Conservation (phyloP, 2,113 vertebrate species). For the Triplophysa siluroides region DNA sequence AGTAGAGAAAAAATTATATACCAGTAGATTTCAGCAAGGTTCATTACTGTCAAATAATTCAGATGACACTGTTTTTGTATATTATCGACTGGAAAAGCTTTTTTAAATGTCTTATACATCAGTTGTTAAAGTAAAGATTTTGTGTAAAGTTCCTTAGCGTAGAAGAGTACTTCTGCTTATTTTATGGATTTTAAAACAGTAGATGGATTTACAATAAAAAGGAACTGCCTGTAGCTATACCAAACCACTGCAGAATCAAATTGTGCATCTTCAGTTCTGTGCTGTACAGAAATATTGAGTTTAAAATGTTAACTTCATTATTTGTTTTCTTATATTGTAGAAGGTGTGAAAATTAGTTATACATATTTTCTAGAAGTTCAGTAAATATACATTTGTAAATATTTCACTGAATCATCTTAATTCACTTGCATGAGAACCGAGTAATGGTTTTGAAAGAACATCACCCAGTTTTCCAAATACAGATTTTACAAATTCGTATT, state of each 20-base stretch:
- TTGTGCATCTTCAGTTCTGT: too few species aligned
- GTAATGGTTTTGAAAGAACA: too few species aligned
- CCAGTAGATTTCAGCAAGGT: background rate
- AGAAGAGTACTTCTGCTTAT: background rate
- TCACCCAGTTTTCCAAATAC: background rate
- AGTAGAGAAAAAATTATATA: constrained; percentile 6
- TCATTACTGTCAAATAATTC: constrained; percentile 1
- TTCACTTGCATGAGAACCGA: too few species aligned
- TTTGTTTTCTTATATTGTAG: background rate
- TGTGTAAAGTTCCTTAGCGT: background rate
- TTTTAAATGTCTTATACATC: background rate
- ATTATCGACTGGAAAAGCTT: background rate
- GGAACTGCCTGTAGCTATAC: background rate
- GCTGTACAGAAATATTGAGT: too few species aligned
- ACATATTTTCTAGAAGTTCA: background rate
- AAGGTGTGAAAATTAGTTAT: background rate
- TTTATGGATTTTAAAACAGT: background rate
- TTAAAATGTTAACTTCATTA: too few species aligned
- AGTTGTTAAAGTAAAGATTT: background rate
- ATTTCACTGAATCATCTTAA: background rate
- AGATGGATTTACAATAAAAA: background rate
- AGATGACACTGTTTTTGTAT: background rate
- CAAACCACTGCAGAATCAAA: too few species aligned
- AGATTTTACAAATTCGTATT: background rate
- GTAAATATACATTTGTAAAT: background rate